Evolutionary conservation across 1,140 invertebrate genomes (phyloP).

Genomic region (Drosophila neocordata): DNA sequence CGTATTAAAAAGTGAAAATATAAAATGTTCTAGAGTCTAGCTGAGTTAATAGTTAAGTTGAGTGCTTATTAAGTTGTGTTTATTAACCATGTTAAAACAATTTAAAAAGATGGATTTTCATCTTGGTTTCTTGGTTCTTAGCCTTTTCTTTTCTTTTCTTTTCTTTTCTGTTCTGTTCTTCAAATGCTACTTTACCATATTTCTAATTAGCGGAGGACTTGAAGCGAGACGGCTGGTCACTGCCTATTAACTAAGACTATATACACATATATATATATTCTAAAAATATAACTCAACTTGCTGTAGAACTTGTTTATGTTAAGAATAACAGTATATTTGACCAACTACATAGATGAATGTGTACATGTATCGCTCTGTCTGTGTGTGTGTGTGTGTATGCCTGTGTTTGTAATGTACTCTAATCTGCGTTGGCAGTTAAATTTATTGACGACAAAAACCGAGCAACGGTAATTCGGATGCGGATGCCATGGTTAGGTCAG

Average conservation of each 20-base stretch:
- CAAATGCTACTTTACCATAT: conserved; percentile 23
- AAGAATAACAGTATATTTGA: conserved; percentile 31
- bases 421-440: conserved; percentile 46
- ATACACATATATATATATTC: conserved; percentile 33
- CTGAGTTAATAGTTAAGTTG: conserved; percentile 5
- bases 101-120: conserved; percentile 17
- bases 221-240: conserved; percentile 59
- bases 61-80: conserved; percentile 18
- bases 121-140: background rate
- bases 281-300: conserved; percentile 40
- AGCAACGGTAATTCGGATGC: conserved; percentile 48
- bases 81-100: conserved; percentile 22
- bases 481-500: conserved; percentile 13
- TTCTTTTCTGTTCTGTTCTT: too few species aligned
- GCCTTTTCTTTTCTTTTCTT: conserved; percentile 40
- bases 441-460: conserved; percentile 27
- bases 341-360: background rate
- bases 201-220: conserved; percentile 56
- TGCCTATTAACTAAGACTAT: conserved; percentile 27
- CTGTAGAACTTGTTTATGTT: conserved; percentile 52
- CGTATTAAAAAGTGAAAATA: conserved; percentile 9
- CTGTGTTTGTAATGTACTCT: conserved; percentile 32
- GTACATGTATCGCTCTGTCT: background rate
- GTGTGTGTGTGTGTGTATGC: background rate
- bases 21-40: background rate